These are phyloP conservation scores for Oncorhynchus clarkii DNA, from an alignment of 2,113 vertebrate genomes.

Conservation along the genomic window DNA sequence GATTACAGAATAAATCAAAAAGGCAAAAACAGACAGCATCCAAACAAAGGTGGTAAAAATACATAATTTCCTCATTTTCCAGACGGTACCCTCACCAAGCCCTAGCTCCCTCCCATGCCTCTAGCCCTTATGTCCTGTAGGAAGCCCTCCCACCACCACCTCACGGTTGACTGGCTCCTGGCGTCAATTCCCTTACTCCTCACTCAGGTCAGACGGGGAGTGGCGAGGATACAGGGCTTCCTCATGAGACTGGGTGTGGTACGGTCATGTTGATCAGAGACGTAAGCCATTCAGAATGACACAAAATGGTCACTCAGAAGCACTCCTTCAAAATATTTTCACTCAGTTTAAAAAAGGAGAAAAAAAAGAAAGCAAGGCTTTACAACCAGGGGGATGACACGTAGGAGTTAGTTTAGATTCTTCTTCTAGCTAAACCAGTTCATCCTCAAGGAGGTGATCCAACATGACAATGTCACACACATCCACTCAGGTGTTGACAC, in stretches of 20 bases:
- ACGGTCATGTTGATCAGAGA: slow-evolving; percentile 24
- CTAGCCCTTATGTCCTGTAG: slow-evolving; percentile 27
- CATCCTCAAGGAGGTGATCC: slow-evolving; percentile 9
- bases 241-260: not conserved
- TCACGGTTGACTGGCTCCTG: slow-evolving; percentile 43
- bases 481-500: slow-evolving; percentile 23
- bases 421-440: not conserved
- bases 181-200: not conserved
- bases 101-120: slow-evolving; percentile 10
- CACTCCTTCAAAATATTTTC: slow-evolving; percentile 3
- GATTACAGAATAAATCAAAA: slow-evolving; percentile 75
- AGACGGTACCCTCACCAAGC: slow-evolving; percentile 13
- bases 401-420: slow-evolving; percentile 9
- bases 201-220: slow-evolving; percentile 10
- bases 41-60: slow-evolving; percentile 56
- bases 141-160: not conserved
- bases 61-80: slow-evolving; percentile 29
- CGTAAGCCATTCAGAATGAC: slow-evolving; percentile 8
- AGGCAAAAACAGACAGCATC: slow-evolving; percentile 64
- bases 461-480: not conserved
- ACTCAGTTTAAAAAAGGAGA: not conserved
- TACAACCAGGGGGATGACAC: not conserved
- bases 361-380: not conserved
- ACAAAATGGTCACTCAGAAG: not conserved
- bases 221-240: not conserved